These are phyloP conservation scores for Charina bottae DNA, from an alignment of 2,113 vertebrate species.

Conservation along the genomic window DNA sequence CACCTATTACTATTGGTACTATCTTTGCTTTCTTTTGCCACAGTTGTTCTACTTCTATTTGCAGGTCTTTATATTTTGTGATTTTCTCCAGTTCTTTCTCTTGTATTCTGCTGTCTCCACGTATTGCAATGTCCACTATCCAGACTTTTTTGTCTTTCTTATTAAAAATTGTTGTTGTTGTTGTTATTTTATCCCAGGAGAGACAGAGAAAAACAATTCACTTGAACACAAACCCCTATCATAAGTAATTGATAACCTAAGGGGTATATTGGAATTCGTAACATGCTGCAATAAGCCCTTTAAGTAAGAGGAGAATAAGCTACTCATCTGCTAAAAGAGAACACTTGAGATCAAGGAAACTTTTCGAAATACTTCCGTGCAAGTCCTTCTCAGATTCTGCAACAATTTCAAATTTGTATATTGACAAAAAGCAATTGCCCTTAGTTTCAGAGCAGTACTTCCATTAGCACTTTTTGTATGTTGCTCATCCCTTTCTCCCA, in stretches of 20 bases:
- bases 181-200: too few relatives aligned
- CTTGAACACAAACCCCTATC: neutral
- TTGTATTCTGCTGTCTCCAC: too few relatives aligned
- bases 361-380: neutral
- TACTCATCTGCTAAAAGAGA: neutral
- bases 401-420: neutral
- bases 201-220: too few relatives aligned
- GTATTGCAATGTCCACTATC: too few relatives aligned
- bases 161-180: too few relatives aligned
- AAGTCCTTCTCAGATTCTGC: neutral
- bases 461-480: neutral
- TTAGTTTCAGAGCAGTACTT: accelerated
- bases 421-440: accelerated
- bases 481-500: neutral
- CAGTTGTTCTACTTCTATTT: too few relatives aligned
- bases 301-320: neutral
- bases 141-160: too few relatives aligned
- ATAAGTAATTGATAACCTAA: neutral
- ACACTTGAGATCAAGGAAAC: neutral
- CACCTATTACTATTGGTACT: too few relatives aligned
- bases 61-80: too few relatives aligned
- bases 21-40: too few relatives aligned
- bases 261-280: neutral
- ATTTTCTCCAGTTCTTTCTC: too few relatives aligned
- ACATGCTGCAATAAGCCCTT: neutral